Conservation (phyloP, 1,140 invertebrate genomes). For the Octopus bimaculoides region DNA sequence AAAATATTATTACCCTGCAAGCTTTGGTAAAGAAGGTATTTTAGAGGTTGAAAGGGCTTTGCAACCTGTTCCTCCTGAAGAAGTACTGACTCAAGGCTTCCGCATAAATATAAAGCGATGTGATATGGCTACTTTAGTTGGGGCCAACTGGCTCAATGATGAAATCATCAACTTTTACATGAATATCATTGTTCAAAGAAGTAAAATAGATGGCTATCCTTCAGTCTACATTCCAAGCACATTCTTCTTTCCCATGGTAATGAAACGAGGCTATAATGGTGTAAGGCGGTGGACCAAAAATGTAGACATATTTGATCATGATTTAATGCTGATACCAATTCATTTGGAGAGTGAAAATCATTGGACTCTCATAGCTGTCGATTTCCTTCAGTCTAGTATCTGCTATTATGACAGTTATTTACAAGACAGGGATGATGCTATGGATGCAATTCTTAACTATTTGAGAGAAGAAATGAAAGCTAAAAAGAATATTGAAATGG, state of each 20-base stretch:
- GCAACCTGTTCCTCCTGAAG: not conserved
- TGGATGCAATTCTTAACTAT: conserved; percentile 3
- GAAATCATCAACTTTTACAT: conserved; percentile 9
- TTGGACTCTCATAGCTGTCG: not conserved
- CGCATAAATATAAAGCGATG: conserved; percentile 6
- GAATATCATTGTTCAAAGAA: conserved; percentile 7
- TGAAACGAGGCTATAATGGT: not conserved
- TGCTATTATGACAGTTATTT: conserved; percentile 7
- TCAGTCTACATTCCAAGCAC: conserved; percentile 9
- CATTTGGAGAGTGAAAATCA: not conserved
- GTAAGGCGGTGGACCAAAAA: conserved; percentile 1
- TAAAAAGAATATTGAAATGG: conserved; percentile 1
- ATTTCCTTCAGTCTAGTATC: not conserved
- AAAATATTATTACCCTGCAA: not conserved
- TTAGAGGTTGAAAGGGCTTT: not conserved
- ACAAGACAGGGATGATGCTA: not conserved
- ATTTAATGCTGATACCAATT: not conserved
- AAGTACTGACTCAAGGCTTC: not conserved
- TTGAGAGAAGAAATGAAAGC: not conserved
- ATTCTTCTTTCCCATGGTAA: conserved; percentile 1
- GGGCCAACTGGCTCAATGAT: not conserved
- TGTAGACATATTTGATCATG: conserved; percentile 3
- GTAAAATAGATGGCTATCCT: not conserved
- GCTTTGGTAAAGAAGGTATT: not conserved
- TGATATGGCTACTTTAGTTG: conserved; percentile 7